These are phyloP conservation scores for Sycophaga agraensis DNA, from an alignment of 1,140 invertebrate genomes.

Conservation along the genomic window DNA sequence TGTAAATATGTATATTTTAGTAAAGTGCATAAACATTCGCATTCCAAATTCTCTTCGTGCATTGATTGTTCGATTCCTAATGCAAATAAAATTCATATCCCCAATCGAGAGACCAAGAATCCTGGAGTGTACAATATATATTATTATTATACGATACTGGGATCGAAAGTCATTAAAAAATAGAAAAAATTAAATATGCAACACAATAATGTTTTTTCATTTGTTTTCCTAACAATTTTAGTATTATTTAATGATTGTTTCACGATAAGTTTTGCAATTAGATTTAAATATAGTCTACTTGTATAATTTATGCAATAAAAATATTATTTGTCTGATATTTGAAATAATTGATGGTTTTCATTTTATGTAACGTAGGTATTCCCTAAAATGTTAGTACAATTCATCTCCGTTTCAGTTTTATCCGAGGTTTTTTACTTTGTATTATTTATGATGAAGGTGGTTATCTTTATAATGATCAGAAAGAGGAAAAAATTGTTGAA, in stretches of 20 bases:
- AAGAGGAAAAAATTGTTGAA: too few relatives aligned
- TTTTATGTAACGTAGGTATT: too few relatives aligned
- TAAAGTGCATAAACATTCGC: slow-evolving; percentile 13
- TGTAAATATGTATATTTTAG: slow-evolving; percentile 31
- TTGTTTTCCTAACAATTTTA: neutral
- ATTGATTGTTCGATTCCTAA: slow-evolving; percentile 18
- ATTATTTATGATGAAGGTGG: too few relatives aligned
- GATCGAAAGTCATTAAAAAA: slow-evolving; percentile 12
- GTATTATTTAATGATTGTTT: neutral
- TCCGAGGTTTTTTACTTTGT: too few relatives aligned
- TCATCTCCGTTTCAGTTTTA: too few relatives aligned
- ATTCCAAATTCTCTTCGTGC: slow-evolving; percentile 7
- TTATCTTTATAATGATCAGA: too few relatives aligned
- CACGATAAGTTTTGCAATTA: too few relatives aligned
- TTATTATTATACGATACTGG: slow-evolving; percentile 7
- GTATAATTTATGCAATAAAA: too few relatives aligned
- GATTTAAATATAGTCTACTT: too few relatives aligned
- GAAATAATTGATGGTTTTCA: too few relatives aligned
- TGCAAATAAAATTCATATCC: slow-evolving; percentile 26
- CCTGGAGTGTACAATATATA: slow-evolving; percentile 6
- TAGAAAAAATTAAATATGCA: slow-evolving; percentile 14
- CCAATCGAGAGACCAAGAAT: slow-evolving; percentile 14
- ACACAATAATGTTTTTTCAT: neutral
- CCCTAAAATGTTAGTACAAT: too few relatives aligned
- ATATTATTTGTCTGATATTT: too few relatives aligned